Evolutionary conservation across 2,113 vertebrate genomes (phyloP).

Genomic region (Aphyosemion australe): DNA sequence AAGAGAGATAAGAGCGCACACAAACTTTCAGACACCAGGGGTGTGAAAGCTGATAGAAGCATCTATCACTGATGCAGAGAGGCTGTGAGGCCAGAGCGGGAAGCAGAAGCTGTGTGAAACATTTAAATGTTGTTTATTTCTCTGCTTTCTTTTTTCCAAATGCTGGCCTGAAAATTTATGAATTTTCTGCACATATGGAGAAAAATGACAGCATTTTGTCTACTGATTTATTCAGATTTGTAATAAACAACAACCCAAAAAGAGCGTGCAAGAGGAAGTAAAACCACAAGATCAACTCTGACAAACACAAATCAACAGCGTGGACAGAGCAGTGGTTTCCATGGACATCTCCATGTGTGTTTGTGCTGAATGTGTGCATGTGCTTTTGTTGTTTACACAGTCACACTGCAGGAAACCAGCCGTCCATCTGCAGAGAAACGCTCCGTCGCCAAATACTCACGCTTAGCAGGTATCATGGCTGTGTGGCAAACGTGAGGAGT

Average conservation of each 20-base stretch:
- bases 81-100: conserved; percentile 13
- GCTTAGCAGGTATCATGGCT: too few relatives aligned
- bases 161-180: conserved; percentile 24
- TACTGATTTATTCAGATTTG: conserved; percentile 14
- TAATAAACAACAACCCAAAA: neutral
- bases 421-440: conserved; percentile 13
- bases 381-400: conserved; percentile 3
- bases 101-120: conserved; percentile 27
- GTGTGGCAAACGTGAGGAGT: too few relatives aligned
- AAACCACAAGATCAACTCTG: conserved; percentile 3
- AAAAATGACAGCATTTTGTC: conserved; percentile 10
- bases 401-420: conserved; percentile 5
- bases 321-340: neutral
- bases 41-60: conserved; percentile 30
- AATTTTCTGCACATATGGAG: conserved; percentile 2
- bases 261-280: neutral
- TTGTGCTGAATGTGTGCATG: conserved; percentile 8
- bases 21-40: conserved; percentile 40
- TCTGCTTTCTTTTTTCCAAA: conserved; percentile 15
- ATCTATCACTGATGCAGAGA: conserved; percentile 34
- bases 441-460: too few relatives aligned
- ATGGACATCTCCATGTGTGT: neutral
- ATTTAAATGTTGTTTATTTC: conserved; percentile 17
- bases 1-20: neutral
- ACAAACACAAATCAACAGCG: conserved; percentile 4